Conservation (phyloP, 2,797 vertebrate species). For the Enteromius radiatus region DNA sequence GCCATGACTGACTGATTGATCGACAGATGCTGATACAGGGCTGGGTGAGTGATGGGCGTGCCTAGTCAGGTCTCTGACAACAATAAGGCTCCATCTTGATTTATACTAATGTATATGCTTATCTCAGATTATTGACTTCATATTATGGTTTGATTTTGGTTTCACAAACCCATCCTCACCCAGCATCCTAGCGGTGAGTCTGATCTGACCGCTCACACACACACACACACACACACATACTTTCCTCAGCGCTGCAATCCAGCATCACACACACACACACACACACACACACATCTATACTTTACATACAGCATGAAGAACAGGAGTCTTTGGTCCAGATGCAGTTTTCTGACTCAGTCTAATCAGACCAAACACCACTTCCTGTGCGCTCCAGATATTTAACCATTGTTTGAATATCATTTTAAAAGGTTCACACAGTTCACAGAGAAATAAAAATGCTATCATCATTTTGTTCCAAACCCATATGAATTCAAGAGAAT, state of each 20-base stretch:
- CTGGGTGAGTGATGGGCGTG: background rate
- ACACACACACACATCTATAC: constrained; percentile 34
- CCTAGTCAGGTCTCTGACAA: background rate
- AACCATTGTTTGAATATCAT: background rate
- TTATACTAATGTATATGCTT: background rate
- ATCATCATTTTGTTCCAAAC: background rate
- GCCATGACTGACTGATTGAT: background rate
- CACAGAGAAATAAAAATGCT: background rate
- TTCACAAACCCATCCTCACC: constrained; percentile 27
- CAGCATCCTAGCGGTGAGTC: constrained; percentile 24
- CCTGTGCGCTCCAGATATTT: background rate
- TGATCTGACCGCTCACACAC: background rate
- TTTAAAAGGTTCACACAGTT: background rate
- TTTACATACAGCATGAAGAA: constrained; percentile 55
- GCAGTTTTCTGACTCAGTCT: constrained; percentile 73
- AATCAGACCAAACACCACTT: constrained; percentile 37
- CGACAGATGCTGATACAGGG: background rate
- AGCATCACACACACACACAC: constrained; percentile 37
- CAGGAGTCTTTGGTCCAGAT: constrained; percentile 70
- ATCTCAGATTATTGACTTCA: background rate
- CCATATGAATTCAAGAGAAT: background rate
- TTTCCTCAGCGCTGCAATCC: constrained; percentile 46
- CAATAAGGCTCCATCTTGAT: background rate
- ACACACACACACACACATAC: constrained; percentile 43
- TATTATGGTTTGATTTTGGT: background rate